Conservation (phyloP, 2,113 vertebrate genomes). For the Notarius quadriscutis region DNA sequence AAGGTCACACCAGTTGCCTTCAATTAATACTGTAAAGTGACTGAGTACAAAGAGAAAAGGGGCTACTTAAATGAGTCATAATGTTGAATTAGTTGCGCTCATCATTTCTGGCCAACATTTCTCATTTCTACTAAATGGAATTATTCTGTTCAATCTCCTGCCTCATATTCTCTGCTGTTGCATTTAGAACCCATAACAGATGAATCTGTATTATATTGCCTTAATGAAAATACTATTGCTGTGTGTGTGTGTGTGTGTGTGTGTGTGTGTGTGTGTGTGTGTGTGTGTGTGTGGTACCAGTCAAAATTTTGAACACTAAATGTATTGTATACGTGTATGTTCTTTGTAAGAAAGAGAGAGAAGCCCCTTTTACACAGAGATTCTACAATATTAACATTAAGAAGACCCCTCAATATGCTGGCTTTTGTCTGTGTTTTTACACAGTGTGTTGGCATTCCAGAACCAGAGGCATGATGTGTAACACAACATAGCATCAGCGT, state of each 20-base stretch:
- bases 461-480: no score
- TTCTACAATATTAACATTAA: no score
- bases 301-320: no score
- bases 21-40: conserved; percentile 65
- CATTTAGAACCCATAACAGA: not conserved
- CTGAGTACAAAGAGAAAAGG: conserved; percentile 35
- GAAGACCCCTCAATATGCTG: no score
- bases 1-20: conserved; percentile 73
- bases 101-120: conserved; percentile 43
- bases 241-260: not conserved
- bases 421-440: no score
- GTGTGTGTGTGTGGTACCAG: conserved; percentile 12
- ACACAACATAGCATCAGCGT: no score
- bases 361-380: no score
- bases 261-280: not conserved
- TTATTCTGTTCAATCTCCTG: conserved; percentile 13
- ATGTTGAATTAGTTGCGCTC: conserved; percentile 68
- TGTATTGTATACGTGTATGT: no score
- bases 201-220: not conserved
- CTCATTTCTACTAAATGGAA: not conserved
- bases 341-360: not conserved
- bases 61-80: conserved; percentile 62
- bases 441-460: no score
- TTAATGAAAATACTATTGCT: not conserved
- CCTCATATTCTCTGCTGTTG: conserved; percentile 6